These are phyloP conservation scores for Neuroscelio doddi DNA, from an alignment of 2,888 invertebrate genomes.

Conservation along the genomic window DNA sequence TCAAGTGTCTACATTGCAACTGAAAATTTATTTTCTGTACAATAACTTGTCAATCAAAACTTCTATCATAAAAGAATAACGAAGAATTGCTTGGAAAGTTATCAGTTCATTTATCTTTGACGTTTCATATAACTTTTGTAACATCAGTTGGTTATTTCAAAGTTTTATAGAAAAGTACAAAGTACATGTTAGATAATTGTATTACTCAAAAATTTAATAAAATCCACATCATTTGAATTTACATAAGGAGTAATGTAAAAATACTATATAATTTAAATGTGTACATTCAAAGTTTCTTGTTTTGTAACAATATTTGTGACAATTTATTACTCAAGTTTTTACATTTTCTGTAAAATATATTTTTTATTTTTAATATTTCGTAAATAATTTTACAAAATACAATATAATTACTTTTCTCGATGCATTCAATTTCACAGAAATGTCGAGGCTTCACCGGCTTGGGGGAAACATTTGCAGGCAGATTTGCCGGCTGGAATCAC, in stretches of 20 bases:
- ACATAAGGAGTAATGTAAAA: too few relatives aligned
- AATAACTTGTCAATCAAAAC: conserved; percentile 11
- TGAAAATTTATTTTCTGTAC: conserved; percentile 9
- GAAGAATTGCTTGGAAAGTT: conserved; percentile 6
- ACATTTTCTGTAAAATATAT: background rate
- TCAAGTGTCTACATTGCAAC: conserved; percentile 15
- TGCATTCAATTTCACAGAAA: conserved; percentile 67
- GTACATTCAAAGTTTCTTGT: too few relatives aligned
- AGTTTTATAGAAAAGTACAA: too few relatives aligned
- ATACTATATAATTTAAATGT: too few relatives aligned
- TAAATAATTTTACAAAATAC: background rate
- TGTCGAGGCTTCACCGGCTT: conserved; percentile 76
- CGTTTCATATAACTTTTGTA: too few relatives aligned
- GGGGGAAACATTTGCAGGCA: conserved; percentile 77
- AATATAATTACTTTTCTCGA: conserved; percentile 8
- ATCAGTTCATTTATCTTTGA: too few relatives aligned
- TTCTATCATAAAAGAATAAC: background rate
- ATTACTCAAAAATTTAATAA: too few relatives aligned
- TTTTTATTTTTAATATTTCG: too few relatives aligned
- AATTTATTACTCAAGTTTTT: background rate
- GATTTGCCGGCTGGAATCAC: conserved; percentile 76
- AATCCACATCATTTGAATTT: too few relatives aligned
- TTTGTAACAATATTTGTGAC: too few relatives aligned
- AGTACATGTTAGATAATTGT: too few relatives aligned
- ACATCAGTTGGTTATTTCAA: too few relatives aligned